These are phyloP conservation scores for Symphodus melops DNA, from an alignment of 2,113 vertebrate genomes.

Conservation along the genomic window DNA sequence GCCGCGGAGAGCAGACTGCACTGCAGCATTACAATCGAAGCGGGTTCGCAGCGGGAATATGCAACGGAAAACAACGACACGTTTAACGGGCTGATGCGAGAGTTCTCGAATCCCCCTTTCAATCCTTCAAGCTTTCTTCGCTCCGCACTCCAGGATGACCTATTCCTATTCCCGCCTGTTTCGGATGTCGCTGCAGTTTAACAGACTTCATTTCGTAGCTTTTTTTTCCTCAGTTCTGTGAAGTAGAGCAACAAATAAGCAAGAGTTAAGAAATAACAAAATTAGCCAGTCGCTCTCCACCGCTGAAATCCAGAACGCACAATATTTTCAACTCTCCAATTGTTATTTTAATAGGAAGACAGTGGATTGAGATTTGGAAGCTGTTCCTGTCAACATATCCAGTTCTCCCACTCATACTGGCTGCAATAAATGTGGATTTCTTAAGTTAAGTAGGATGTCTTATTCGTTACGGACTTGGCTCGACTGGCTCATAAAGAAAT, in stretches of 20 bases:
- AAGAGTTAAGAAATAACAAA: neutral
- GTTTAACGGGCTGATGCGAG: constrained; percentile 10
- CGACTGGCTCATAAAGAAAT: neutral
- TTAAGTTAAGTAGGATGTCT: constrained; percentile 9
- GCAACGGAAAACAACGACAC: constrained; percentile 50
- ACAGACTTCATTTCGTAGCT: neutral
- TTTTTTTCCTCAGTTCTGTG: neutral
- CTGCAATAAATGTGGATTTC: constrained; percentile 1
- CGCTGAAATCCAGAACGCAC: neutral
- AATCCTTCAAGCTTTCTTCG: neutral
- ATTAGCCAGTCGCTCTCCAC: neutral
- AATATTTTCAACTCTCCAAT: too few relatives aligned
- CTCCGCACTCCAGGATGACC: neutral
- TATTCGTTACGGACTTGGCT: neutral
- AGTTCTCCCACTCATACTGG: constrained; percentile 36
- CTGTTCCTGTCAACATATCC: neutral
- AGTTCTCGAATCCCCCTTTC: neutral
- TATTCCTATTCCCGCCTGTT: neutral
- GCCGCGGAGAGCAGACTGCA: constrained; percentile 44
- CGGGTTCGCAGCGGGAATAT: constrained; percentile 49
- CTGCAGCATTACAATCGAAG: constrained; percentile 47
- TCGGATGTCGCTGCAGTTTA: neutral
- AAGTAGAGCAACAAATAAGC: too few relatives aligned
- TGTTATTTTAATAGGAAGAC: too few relatives aligned
- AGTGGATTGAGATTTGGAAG: constrained; percentile 9